Evolutionary conservation across 2,797 vertebrate species (phyloP), one percentile per base, ranked within the genome.

Genomic region (Brachyrhaphis roseni): DNA sequence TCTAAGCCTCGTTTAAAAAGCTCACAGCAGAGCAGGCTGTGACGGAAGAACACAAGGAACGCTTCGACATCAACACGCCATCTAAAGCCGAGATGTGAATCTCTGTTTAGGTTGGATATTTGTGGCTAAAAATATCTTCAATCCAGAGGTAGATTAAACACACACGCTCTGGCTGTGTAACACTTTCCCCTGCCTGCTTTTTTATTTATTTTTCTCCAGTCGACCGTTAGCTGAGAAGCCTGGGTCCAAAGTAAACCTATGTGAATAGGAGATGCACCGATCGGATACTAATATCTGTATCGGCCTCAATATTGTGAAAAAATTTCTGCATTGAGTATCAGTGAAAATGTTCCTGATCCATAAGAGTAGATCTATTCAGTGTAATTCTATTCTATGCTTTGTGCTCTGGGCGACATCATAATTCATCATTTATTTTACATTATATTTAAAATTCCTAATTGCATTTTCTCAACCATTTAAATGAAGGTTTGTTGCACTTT

Each of bases 1-100:
- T 79, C 74, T 80, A 57, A 68, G 72, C 43, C 49, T 82, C 74
- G 81, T 87, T 86, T 87, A 78, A 88, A 80, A 81, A 77, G 74
- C 57, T 47, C 66, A 41, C 49, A 72, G 77, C 73, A 76, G 72
- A 76, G 34, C 34, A 77, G 39, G 79, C 71, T 80, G 81, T 77
- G 79, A 77, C 46, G 79, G 47, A 87, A 59, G 78, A 16, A 74
- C 45, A 75, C 72, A 73, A 75, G 62, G 74, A 62, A 51, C 18
- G 73, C 31, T 53, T 49, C 75, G 53, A 82, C 86, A 70, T 76
- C 75, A 80, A 79, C 76, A 46, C 74, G 76, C 49, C 76, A 75
- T 85, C 83, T 55, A 75, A 88, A 75, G 77, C 59, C 47, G 45
- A 83, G 74, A 75, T 26, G 39, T 46, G 13, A 55, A 46, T 79